Percentiles rank a stretch among this genome's conserved stretches.
Evolutionary conservation across 2,888 invertebrate genomes (phyloP).

Genomic region (Cheilosia pagana): DNA sequence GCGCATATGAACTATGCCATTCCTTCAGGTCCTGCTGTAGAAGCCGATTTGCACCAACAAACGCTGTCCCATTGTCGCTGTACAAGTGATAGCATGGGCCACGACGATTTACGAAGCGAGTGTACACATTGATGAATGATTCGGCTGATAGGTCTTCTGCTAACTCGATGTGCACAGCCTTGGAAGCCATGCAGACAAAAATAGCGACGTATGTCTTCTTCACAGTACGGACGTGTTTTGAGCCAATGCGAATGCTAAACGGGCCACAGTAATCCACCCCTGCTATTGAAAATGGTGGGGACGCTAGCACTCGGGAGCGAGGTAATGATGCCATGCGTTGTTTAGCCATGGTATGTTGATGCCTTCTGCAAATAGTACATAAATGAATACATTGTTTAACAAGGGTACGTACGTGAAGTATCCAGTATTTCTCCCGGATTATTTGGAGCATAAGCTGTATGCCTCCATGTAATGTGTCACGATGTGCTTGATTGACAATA

Average conservation of each 20-base stretch:
- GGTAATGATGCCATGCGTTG: slow-evolving; percentile 48
- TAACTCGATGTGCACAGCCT: no score
- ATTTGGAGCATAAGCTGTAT: slow-evolving; percentile 46
- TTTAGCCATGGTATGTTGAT: slow-evolving; percentile 39
- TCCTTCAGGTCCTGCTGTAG: slow-evolving; percentile 19
- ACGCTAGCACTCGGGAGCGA: slow-evolving; percentile 14
- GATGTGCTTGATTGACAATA: slow-evolving; percentile 15
- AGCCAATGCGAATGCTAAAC: no score
- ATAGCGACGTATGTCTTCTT: no score
- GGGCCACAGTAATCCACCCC: slow-evolving; percentile 46
- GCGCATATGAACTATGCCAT: slow-evolving; percentile 22
- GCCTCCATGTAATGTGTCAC: slow-evolving; percentile 18
- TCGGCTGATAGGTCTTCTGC: no score
- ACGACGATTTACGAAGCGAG: no score
- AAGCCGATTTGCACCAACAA: slow-evolving; percentile 28
- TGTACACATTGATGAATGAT: no score
- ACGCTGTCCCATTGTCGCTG: slow-evolving; percentile 48
- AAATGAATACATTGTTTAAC: slow-evolving; percentile 37
- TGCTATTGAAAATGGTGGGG: slow-evolving; percentile 32
- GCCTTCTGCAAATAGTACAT: slow-evolving; percentile 30
- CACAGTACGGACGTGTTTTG: no score
- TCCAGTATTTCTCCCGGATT: slow-evolving; percentile 41
- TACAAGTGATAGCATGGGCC: no score
- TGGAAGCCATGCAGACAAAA: no score
- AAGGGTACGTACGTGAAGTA: slow-evolving; percentile 32